Evolutionary conservation across 2,797 vertebrate genomes (phyloP).

Genomic region (Toxotes lorentzi): DNA sequence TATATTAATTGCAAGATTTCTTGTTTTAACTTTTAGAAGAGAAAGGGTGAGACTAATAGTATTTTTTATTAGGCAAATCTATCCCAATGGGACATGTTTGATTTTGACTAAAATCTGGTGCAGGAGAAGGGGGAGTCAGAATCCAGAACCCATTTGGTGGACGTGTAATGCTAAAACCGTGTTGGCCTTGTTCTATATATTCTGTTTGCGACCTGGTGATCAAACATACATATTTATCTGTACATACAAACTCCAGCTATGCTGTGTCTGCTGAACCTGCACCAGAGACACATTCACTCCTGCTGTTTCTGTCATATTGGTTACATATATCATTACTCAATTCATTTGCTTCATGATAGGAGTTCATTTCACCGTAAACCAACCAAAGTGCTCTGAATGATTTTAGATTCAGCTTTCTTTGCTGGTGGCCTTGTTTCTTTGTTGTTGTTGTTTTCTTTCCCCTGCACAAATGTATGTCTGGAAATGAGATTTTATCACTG

Average conservation of each 20-base stretch:
- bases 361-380: conserved; percentile 1
- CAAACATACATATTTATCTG: neutral
- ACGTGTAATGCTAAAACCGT: neutral
- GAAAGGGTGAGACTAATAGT: neutral
- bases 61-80: neutral
- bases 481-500: conserved; percentile 4
- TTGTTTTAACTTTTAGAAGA: neutral
- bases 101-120: neutral
- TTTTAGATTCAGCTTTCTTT: conserved; percentile 4
- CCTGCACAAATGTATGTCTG: conserved; percentile 7
- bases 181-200: neutral
- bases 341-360: conserved; percentile 1
- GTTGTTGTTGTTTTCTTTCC: neutral
- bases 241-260: neutral
- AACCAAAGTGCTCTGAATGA: neutral
- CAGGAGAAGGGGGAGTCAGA: too few relatives aligned
- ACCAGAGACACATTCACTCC: neutral
- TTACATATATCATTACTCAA: conserved; percentile 2
- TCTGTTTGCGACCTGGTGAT: neutral
- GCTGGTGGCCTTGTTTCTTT: neutral
- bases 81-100: neutral
- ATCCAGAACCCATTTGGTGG: neutral
- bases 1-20: neutral
- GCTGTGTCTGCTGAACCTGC: neutral
- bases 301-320: neutral